phyloP scores from a whole-genome alignment of 2,113 vertebrate genomes.

The Formicarius rufipectus region DNA sequence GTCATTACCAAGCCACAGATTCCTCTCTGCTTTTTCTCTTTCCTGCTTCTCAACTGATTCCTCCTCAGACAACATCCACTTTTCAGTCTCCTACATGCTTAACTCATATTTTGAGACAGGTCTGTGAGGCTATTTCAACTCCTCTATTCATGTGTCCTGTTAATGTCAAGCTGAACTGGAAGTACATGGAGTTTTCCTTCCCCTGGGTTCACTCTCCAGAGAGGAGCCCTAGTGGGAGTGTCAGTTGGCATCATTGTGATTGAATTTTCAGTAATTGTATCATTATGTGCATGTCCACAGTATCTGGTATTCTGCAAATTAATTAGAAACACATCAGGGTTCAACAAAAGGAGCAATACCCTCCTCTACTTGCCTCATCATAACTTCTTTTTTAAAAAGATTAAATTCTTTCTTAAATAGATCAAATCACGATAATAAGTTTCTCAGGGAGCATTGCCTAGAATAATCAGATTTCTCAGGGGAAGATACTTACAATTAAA shows the following conservation, averaged over 20 bases:
- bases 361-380: not conserved
- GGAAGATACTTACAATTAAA: constrained; percentile 29
- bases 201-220: not conserved
- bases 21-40: not conserved
- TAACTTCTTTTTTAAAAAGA: constrained; percentile 20
- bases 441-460: constrained; percentile 15
- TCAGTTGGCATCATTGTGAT: not conserved
- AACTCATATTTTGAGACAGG: not conserved
- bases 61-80: not conserved
- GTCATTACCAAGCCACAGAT: not conserved
- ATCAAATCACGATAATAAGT: constrained; percentile 34
- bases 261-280: constrained; percentile 18
- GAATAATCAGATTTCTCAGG: constrained; percentile 37
- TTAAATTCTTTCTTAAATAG: constrained; percentile 40
- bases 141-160: not conserved
- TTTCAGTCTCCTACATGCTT: not conserved
- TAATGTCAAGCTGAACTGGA: not conserved
- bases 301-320: not conserved
- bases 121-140: not conserved
- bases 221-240: not conserved
- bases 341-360: constrained; percentile 5
- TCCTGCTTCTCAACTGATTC: not conserved
- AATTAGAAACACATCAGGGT: constrained; percentile 21
- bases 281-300: constrained; percentile 7
- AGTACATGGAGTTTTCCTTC: not conserved